Evolutionary conservation across 2,888 invertebrate species (phyloP), one percentile per base, ranked within the genome.

Genomic region (Hololepta plana): DNA sequence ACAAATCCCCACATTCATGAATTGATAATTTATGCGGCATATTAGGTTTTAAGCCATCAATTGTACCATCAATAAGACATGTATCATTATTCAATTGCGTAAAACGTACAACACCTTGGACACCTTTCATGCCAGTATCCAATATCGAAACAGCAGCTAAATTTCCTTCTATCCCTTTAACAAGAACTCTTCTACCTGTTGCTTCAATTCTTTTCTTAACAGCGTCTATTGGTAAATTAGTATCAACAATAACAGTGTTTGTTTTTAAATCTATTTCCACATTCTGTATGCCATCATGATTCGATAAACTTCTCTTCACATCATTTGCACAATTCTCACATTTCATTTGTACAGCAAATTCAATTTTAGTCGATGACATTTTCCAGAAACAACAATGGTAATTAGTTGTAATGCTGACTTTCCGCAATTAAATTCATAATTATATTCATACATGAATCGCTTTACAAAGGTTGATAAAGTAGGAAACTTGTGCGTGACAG

Each of bases 61-160:
- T 55, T 2, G 79, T 77, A 1, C 88, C 88, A 45, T 90, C 90
- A 3, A 85, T 64, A 1, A 88, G 60, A 26, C 79, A 71, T 0
- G 54, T 57, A 20, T 62, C 49, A 9, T 62, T 56, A 34, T 53
- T 44, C 0, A 59, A 51, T 53, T 81, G 75, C 20, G 72, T 64
- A 45, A 90, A 76, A 30, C 88, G 53, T 4, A 87, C 63, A 9
- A 90, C 74, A 1, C 88, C 88, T 42, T 71, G 57, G 3, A 79
- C 57, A 15, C 37, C 32, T 24, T 31, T 10, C 22, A 12, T 12
- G 7, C 51, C 49, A 3, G 54, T 49, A 26, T 63, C 62, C 30
- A 87, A 63, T 41, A 84, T 73, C 0, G 84, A 81, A 2, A 87
- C 88, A 1, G 81, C 79, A 2, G 61, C 59, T 39, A 59, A 49